Conservation (phyloP, 2,888 invertebrate species). For the Drosophila peninsularis region DNA sequence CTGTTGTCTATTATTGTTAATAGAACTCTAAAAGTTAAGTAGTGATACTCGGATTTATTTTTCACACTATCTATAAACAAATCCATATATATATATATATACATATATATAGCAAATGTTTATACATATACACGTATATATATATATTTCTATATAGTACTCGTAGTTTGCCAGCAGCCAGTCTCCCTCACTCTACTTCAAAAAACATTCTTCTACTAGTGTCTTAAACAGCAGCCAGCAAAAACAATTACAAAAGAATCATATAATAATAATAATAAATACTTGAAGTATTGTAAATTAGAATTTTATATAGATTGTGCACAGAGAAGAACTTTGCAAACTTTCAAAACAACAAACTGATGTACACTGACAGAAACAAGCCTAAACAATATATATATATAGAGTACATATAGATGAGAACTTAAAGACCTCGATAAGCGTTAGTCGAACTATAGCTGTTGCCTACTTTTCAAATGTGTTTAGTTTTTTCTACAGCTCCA, state of each 20-base stretch:
- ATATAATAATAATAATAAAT: conserved; percentile 39
- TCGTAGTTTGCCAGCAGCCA: conserved; percentile 56
- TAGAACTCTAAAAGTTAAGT: conserved; percentile 77
- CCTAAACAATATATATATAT: conserved; percentile 48
- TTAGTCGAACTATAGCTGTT: conserved; percentile 45
- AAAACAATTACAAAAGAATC: conserved; percentile 13
- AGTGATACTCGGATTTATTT: conserved; percentile 80
- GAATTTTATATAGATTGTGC: conserved; percentile 68
- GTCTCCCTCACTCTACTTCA: conserved; percentile 39
- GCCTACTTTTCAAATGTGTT: conserved; percentile 33
- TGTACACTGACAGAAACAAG: conserved; percentile 70
- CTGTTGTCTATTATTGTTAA: conserved; percentile 80
- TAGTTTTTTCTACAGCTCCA: conserved; percentile 19
- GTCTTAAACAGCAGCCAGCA: conserved; percentile 69
- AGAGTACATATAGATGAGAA: conserved; percentile 49
- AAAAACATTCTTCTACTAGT: conserved; percentile 66
- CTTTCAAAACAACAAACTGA: conserved; percentile 49
- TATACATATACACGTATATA: conserved; percentile 32
- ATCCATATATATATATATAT: conserved; percentile 33
- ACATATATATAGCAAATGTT: conserved; percentile 22
- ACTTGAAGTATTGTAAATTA: conserved; percentile 72
- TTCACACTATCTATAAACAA: conserved; percentile 61
- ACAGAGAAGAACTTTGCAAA: conserved; percentile 27
- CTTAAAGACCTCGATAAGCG: conserved; percentile 57
- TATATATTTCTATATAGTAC: conserved; percentile 56